Conservation (phyloP, 2,113 vertebrate genomes). For the Pomatorhinus ruficollis region DNA sequence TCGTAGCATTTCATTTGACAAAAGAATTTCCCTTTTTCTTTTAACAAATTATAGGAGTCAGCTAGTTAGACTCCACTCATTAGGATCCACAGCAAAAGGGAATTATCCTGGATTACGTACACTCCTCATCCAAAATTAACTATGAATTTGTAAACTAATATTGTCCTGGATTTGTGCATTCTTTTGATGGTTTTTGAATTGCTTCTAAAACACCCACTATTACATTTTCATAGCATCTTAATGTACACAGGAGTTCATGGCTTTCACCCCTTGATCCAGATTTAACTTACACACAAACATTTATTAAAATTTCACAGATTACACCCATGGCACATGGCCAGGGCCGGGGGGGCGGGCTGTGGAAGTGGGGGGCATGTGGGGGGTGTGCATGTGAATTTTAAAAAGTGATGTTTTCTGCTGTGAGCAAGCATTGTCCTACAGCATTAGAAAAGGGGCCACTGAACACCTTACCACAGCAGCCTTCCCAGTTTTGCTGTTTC, state of each 20-base stretch:
- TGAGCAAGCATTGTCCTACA: background rate
- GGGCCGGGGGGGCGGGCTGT: rapidly evolving
- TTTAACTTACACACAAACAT: background rate
- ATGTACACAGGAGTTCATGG: background rate
- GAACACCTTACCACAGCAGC: background rate
- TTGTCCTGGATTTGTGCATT: background rate
- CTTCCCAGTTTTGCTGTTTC: background rate
- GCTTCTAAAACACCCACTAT: background rate
- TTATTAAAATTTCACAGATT: background rate
- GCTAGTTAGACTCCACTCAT: background rate
- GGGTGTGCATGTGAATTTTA: background rate
- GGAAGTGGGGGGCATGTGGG: too few relatives aligned
- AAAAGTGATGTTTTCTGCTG: background rate
- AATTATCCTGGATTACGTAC: background rate
- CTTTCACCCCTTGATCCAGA: background rate
- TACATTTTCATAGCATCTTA: background rate
- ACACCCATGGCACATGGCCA: background rate
- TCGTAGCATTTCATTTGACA: background rate
- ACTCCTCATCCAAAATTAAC: background rate
- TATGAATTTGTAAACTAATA: background rate
- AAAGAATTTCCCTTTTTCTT: background rate
- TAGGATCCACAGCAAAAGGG: background rate
- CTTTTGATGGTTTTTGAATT: background rate
- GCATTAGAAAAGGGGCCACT: background rate
- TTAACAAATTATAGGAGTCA: background rate